Percentiles rank a stretch among this genome's conserved stretches.
These are phyloP conservation scores for Phenganax subtilis DNA, from an alignment of 92 coral and sea anemone genomes.

Conservation along the genomic window DNA sequence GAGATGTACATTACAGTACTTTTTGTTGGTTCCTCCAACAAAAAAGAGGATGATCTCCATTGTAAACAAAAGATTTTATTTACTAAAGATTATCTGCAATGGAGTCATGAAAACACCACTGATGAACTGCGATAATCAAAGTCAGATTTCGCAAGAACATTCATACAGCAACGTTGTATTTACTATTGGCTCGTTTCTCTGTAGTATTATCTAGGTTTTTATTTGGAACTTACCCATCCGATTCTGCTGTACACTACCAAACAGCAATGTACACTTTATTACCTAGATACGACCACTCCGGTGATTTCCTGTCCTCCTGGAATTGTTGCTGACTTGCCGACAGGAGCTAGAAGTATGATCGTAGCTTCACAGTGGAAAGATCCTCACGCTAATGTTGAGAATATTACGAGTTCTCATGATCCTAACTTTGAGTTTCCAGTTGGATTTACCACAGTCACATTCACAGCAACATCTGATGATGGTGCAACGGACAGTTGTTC, in stretches of 20 bases:
- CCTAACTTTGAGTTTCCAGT: constrained; percentile 76
- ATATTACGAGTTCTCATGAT: constrained; percentile 55
- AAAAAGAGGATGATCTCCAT: too few relatives aligned
- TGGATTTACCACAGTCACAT: constrained; percentile 77
- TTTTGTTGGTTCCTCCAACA: not conserved
- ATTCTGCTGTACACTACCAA: not conserved
- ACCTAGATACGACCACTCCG: constrained; percentile 62
- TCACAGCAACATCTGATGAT: constrained; percentile 70
- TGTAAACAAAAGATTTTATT: too few relatives aligned
- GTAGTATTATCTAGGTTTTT: not conserved
- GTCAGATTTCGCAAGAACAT: too few relatives aligned
- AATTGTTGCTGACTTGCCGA: constrained; percentile 56
- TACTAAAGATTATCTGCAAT: too few relatives aligned
- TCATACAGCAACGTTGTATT: too few relatives aligned
- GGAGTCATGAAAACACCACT: too few relatives aligned
- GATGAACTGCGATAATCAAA: too few relatives aligned
- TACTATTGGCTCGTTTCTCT: too few relatives aligned
- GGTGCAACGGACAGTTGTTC: constrained; percentile 69
- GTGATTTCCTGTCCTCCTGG: constrained; percentile 84
- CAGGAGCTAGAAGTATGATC: constrained; percentile 52
- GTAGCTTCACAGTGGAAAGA: constrained; percentile 77
- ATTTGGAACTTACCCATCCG: not conserved
- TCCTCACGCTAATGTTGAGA: constrained; percentile 71
- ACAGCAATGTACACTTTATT: not conserved
- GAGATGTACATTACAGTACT: not conserved